Conservation (phyloP, 35 echinoderm and acorn worm genomes). For the Heliocidaris erythrogramma region DNA sequence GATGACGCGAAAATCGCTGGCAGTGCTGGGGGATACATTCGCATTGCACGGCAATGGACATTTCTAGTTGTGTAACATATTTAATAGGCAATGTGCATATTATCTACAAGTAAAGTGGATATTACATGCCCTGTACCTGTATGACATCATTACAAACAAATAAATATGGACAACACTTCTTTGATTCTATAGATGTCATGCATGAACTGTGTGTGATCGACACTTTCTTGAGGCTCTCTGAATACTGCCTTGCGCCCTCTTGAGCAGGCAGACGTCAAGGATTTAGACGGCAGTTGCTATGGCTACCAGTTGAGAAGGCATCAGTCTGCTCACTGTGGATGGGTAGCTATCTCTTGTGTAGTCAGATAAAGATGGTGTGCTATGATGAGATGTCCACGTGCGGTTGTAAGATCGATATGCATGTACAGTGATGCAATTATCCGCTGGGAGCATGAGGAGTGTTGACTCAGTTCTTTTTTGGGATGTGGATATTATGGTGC, state of each 20-base stretch:
- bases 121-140: too few relatives aligned
- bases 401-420: neutral
- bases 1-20: too few relatives aligned
- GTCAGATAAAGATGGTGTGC: neutral
- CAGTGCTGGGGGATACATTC: too few relatives aligned
- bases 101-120: too few relatives aligned
- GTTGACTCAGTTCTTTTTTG: neutral
- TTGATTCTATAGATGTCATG: too few relatives aligned
- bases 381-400: neutral
- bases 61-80: too few relatives aligned
- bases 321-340: neutral
- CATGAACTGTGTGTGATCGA: neutral
- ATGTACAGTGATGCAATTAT: neutral
- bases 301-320: neutral
- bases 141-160: too few relatives aligned
- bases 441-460: neutral
- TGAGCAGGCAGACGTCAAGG: neutral
- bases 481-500: neutral
- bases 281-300: neutral
- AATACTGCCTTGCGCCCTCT: neutral
- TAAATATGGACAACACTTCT: too few relatives aligned
- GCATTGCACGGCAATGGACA: too few relatives aligned
- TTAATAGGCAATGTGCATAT: too few relatives aligned
- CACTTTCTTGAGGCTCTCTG: neutral
- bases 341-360: neutral